phyloP scores from a whole-genome alignment of 2,113 vertebrate species.

The Hemiprocne comata region DNA sequence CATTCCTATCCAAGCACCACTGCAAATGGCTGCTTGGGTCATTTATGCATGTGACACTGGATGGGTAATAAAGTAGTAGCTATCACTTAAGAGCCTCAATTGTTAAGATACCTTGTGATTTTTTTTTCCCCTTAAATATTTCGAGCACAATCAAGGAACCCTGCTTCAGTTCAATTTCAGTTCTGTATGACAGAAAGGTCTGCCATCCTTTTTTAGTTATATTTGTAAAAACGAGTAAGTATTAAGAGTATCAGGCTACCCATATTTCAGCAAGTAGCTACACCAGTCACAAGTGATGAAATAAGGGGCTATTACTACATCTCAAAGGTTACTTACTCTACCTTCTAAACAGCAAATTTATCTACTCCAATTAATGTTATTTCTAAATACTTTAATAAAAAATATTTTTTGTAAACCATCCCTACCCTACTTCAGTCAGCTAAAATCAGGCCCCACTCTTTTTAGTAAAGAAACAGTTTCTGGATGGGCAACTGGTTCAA shows the following conservation, averaged over 20 bases:
- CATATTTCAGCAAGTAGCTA: not conserved
- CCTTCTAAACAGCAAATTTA: not conserved
- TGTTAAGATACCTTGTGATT: not conserved
- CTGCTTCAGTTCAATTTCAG: not conserved
- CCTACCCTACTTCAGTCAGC: not conserved
- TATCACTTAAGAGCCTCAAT: not conserved
- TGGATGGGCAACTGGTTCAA: not conserved
- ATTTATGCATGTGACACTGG: not conserved
- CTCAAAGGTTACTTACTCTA: not conserved
- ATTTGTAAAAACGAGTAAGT: not conserved
- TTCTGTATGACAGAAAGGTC: not conserved
- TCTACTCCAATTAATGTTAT: not conserved
- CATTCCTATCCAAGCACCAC: not conserved
- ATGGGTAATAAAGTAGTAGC: not conserved
- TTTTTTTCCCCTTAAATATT: not conserved
- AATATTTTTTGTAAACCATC: not conserved
- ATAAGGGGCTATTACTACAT: not conserved
- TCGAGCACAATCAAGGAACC: not conserved
- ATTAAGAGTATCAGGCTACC: not conserved
- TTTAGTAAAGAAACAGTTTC: not conserved
- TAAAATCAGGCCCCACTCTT: not conserved
- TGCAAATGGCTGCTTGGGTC: not conserved
- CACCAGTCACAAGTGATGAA: not conserved
- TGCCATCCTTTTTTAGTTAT: not conserved
- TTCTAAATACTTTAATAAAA: not conserved